Evolutionary conservation across 2,888 invertebrate species (phyloP), one percentile per base, ranked within the genome.

Genomic region (Campoplex nolae): DNA sequence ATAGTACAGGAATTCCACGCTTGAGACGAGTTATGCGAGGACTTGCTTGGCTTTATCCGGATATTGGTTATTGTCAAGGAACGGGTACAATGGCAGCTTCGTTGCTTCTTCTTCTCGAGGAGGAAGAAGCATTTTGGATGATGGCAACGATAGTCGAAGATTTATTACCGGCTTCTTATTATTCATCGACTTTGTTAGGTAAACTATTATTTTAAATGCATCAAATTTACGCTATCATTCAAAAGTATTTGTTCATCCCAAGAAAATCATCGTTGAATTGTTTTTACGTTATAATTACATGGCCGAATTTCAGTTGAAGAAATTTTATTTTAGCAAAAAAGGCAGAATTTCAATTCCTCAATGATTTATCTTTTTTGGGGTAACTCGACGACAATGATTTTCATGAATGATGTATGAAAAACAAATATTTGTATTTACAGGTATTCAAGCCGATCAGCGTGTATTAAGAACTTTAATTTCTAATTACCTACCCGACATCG

Each of bases 141-240:
- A 98, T 99, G 98, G 98, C 98, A 90, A 98, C 99, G 6, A 98
- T 99, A 91, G 98, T 99, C n/a, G 99, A 99, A 96, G 99, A 99
- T 95, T 95, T 99, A 18, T 95, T 99, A 88, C 99, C 99, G 56
- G 98, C 99, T 78, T 99, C 99, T 2, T 99, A 99, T 95, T 99
- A 99, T 95, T 98, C 98, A 84, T 98, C 98, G 86, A 98, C 98
- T 56, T 95, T 99, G 84, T 96, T 99, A 89, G 97, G 96, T 96
- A 94, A 88, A 38, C 42, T 51, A 56, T 75, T 38, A 68, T 82
- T 76, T 9, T 35, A 62, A 23, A 70, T 84, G 54, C 35, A 74
- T 48, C 42, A 42, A 1, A 1, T 42, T 42, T 42, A 42, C 42
- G 1, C 8, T 9, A 42, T 9, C 7, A 9, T 9, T 42, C 42